phyloP scores from a whole-genome alignment of 1,140 invertebrate genomes.

The Theocolax elegans region DNA sequence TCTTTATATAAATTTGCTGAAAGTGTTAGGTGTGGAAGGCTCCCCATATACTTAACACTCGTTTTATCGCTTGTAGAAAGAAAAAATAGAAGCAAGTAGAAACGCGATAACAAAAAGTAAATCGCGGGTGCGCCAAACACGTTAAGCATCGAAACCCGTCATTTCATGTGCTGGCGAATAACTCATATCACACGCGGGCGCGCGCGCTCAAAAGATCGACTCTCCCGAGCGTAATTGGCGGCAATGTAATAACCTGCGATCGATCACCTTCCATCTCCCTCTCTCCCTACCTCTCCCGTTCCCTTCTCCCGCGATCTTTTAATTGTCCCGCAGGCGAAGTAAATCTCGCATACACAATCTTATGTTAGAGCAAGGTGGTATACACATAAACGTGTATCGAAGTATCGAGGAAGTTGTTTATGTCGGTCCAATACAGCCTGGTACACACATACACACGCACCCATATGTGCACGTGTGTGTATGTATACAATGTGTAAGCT shows the following conservation, averaged over 20 bases:
- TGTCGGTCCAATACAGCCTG: no score
- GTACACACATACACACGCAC: no score
- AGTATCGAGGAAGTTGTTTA: conserved; percentile 13
- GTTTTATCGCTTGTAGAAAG: neutral
- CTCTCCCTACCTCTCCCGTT: neutral
- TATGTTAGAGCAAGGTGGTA: neutral
- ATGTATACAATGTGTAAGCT: neutral
- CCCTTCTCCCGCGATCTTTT: conserved; percentile 5
- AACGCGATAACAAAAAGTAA: neutral
- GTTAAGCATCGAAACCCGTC: conserved; percentile 5
- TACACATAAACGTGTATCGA: neutral
- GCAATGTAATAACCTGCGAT: conserved; percentile 18
- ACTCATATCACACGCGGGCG: neutral
- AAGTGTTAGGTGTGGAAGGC: no score
- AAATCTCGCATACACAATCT: conserved; percentile 1
- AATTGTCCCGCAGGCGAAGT: conserved; percentile 25
- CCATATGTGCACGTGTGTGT: neutral
- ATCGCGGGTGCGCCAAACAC: neutral
- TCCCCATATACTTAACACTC: no score
- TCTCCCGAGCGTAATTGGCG: conserved; percentile 11
- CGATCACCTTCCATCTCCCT: conserved; percentile 9
- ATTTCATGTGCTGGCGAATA: conserved; percentile 2
- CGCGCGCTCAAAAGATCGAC: neutral
- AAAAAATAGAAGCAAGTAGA: neutral
- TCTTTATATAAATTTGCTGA: no score